Base-by-base conservation (phyloP, 2,888 invertebrate genomes). In the Nysson spinosus region DNA sequence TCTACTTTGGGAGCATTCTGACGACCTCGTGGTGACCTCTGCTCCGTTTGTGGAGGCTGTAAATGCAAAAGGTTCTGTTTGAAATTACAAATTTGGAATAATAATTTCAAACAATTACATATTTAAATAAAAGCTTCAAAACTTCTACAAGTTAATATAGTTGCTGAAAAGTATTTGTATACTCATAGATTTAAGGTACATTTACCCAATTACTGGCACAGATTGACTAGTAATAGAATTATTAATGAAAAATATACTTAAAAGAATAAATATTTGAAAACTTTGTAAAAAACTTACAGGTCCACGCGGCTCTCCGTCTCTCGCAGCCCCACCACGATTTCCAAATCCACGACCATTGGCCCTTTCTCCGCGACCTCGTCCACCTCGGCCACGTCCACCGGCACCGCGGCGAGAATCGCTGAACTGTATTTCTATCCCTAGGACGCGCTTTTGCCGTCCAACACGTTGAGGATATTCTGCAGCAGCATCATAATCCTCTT, bases 401-500 rank as follows among this genome's bases (percentile, higher is more conserved):
- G 92, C 92, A 69, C 94, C 92, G 79, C 95, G 92, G 77, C 94
- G 90, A 39, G 91, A 91, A 84, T 95, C 95, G 83, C 92, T 93
- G 88, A 96, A 96, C 82, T 94, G 94, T 87, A 96, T 95, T 87
- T 96, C 95, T 79, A 96, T 96, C 79, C 95, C 95, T 75, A 95
- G 88, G 79, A 96, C 91, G 81, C 94, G 94, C 88, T 95, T 95
- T 87, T 95, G 93, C 60, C 95, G 92, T 19, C 95, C 95, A 75
- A 94, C 95, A 78, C 95, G 93, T 88, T 95, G 95, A 69, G 94
- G 95, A 86, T 93, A 95, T 84, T 95, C 93, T 0, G 92, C 91
- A 5, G 83, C 78, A 55, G 92, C 91, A 77, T 94, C 94, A 79
- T 92, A 94, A 75, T 92, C 91, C 61, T 91, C 85, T 80, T 93